A percentile compares a stretch with the other conserved stretches of the same genome.
phyloP scores from a whole-genome alignment of 2,888 invertebrate genomes.

The Nematopogon swammerdamellus region DNA sequence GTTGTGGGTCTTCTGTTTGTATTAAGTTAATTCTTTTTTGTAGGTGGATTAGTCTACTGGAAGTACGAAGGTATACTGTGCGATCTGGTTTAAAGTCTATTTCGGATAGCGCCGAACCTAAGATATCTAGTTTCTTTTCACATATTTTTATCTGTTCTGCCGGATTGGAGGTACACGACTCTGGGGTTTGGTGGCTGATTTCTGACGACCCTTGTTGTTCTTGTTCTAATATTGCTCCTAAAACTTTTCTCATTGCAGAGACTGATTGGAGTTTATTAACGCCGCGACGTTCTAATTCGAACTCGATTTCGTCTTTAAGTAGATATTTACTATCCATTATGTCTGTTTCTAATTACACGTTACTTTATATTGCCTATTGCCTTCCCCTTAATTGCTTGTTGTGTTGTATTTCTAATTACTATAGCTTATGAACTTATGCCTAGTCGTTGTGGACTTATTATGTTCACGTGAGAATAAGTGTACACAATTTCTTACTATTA shows the following conservation, averaged over 20 bases:
- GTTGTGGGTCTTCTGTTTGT: not conserved
- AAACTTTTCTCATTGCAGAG: constrained; percentile 1
- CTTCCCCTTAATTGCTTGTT: too few relatives aligned
- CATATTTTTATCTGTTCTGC: not conserved
- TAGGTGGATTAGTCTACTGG: not conserved
- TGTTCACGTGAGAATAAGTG: too few relatives aligned
- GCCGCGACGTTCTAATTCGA: constrained; percentile 1
- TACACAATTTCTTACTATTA: too few relatives aligned
- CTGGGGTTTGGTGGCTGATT: too few relatives aligned
- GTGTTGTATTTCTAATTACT: too few relatives aligned
- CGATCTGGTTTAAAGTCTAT: not conserved
- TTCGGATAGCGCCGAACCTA: not conserved
- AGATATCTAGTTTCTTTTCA: constrained; percentile 1
- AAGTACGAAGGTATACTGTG: not conserved
- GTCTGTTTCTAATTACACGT: too few relatives aligned
- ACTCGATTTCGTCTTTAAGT: constrained; percentile 1
- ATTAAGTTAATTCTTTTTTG: not conserved
- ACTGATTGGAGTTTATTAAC: not conserved
- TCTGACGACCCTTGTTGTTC: not conserved
- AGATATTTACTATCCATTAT: not conserved
- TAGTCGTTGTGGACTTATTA: too few relatives aligned
- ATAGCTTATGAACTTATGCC: too few relatives aligned
- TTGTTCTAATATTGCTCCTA: not conserved
- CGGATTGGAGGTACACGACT: too few relatives aligned
- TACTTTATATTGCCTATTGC: too few relatives aligned